phyloP scores from a whole-genome alignment of 2,113 vertebrate species.

The Ginglymostoma cirratum region DNA sequence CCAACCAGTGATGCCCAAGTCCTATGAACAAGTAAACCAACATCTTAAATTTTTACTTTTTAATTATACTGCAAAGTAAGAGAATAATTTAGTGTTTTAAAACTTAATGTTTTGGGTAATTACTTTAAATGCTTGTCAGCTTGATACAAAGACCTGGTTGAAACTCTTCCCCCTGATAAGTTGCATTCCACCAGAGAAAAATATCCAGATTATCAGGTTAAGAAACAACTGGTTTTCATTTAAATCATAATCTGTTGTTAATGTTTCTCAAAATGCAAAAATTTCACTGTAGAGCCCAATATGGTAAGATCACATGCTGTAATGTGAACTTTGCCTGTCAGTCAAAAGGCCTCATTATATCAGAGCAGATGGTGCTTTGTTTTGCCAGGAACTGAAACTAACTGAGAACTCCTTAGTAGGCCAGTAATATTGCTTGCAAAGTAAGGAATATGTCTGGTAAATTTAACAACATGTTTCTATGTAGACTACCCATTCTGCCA shows the following conservation, averaged over 20 bases:
- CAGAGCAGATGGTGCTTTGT: neutral
- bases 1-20: no score
- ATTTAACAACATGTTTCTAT: neutral
- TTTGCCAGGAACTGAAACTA: neutral
- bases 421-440: neutral
- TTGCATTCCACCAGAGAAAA: neutral
- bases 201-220: neutral
- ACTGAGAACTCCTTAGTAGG: neutral
- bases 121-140: neutral
- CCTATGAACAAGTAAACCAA: no score
- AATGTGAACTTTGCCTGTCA: neutral
- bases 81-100: neutral
- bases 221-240: neutral
- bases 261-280: neutral
- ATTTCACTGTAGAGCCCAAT: neutral
- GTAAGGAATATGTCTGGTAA: neutral
- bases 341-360: neutral
- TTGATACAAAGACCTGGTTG: neutral
- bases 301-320: neutral
- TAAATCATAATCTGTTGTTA: neutral
- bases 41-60: neutral
- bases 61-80: neutral
- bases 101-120: neutral
- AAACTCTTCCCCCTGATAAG: neutral
- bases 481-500: neutral